phyloP scores from a whole-genome alignment of 2,113 vertebrate species.

The Pterocles burchelli region DNA sequence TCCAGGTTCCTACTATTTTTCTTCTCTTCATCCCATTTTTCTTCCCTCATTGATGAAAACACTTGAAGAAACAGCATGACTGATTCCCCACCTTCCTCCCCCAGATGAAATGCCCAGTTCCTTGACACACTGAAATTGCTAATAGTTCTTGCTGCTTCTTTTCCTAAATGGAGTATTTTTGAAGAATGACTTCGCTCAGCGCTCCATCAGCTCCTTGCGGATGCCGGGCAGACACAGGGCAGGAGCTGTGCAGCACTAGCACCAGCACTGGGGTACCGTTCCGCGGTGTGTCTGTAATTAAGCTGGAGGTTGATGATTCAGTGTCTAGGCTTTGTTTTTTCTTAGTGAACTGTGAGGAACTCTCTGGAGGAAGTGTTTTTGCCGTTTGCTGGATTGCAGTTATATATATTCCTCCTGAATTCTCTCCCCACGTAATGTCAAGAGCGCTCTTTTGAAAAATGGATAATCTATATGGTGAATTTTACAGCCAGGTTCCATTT shows the following conservation, averaged over 20 bases:
- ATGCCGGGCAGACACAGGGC: neutral
- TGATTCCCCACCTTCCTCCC: neutral
- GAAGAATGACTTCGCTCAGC: constrained; percentile 38
- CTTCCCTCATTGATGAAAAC: constrained; percentile 22
- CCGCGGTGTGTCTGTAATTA: neutral
- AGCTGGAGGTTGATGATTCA: constrained; percentile 43
- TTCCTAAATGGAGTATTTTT: constrained; percentile 11
- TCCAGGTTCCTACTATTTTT: neutral
- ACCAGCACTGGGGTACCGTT: neutral
- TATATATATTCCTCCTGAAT: constrained; percentile 22
- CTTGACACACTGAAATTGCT: constrained; percentile 16
- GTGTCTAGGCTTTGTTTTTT: constrained; percentile 44
- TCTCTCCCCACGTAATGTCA: constrained; percentile 10
- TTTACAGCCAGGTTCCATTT: constrained; percentile 44
- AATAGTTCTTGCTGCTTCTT: neutral
- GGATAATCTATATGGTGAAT: constrained; percentile 41
- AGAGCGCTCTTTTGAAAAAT: constrained; percentile 51
- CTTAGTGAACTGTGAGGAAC: constrained; percentile 18
- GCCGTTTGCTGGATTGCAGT: constrained; percentile 26
- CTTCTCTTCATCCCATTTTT: neutral
- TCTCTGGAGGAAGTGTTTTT: constrained; percentile 35
- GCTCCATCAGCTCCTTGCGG: neutral
- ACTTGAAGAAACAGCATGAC: neutral
- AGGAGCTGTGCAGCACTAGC: neutral
- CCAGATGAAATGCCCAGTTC: neutral